phyloP scores from a whole-genome alignment of 2,797 vertebrate genomes.

The Toxotes lorentzi region DNA sequence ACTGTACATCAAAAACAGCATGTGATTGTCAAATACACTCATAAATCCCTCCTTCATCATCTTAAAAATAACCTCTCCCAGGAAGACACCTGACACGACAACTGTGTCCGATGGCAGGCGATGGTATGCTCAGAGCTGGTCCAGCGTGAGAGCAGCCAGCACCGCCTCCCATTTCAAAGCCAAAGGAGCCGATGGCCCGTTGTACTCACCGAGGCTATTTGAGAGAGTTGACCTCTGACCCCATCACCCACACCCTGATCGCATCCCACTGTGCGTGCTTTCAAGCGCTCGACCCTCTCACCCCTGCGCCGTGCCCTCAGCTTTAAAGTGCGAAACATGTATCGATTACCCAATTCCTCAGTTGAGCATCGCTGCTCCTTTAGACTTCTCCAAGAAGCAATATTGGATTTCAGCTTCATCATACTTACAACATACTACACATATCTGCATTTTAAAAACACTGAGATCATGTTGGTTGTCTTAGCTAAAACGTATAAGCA shows the following conservation, averaged over 20 bases:
- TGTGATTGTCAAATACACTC: constrained; percentile 50
- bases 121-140: constrained; percentile 67
- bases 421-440: constrained; percentile 41
- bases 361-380: constrained; percentile 17
- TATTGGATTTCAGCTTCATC: constrained; percentile 41
- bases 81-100: constrained; percentile 90
- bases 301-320: constrained; percentile 36
- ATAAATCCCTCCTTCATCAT: constrained; percentile 68
- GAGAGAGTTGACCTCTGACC: constrained; percentile 86
- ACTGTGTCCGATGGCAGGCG: constrained; percentile 81
- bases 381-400: constrained; percentile 18
- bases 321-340: constrained; percentile 61
- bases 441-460: constrained; percentile 33
- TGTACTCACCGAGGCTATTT: constrained; percentile 79
- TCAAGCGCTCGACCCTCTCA: constrained; percentile 73
- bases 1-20: constrained; percentile 43
- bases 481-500: constrained; percentile 21
- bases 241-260: constrained; percentile 79
- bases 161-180: constrained; percentile 87
- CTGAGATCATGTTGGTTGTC: constrained; percentile 23
- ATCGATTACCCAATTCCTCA: constrained; percentile 64
- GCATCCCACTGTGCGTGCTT: constrained; percentile 76
- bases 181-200: constrained; percentile 72
- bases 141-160: constrained; percentile 76
- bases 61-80: constrained; percentile 84